These are phyloP conservation scores for Rotaria sp. DNA, from an alignment of 2,888 invertebrate genomes.

Conservation along the genomic window DNA sequence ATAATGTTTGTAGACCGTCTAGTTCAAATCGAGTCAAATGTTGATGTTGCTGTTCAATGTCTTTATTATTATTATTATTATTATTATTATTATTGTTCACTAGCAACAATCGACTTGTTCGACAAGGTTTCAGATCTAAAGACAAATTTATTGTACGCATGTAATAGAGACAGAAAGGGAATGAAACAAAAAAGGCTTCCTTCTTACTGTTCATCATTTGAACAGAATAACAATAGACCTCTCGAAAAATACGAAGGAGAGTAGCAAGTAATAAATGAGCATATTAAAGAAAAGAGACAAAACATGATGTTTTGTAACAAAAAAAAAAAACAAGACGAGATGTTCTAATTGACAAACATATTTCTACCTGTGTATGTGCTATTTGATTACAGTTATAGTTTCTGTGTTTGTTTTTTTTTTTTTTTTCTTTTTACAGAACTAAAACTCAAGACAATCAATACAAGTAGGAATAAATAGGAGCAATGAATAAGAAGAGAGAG, in stretches of 20 bases:
- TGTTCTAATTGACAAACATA: background rate
- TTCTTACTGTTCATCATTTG: background rate
- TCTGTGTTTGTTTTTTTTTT: no score
- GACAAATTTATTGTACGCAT: background rate
- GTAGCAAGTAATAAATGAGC: background rate
- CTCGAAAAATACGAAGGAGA: background rate
- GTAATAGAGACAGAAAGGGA: background rate
- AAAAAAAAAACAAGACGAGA: background rate
- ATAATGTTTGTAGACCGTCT: background rate
- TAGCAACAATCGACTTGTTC: background rate
- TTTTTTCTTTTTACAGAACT: background rate
- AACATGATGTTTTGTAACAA: background rate
- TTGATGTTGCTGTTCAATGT: background rate
- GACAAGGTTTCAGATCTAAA: conserved; percentile 29
- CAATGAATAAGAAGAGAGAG: background rate
- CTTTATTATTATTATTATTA: conserved; percentile 8
- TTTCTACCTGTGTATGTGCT: background rate
- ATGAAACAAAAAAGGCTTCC: background rate
- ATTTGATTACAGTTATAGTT: background rate
- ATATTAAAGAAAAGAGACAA: background rate
- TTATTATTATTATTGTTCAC: background rate
- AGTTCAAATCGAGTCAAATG: background rate
- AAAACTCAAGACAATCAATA: background rate
- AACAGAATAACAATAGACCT: conserved; percentile 7
- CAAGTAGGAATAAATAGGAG: conserved; percentile 1